Base-by-base conservation (phyloP, 2,888 invertebrate genomes). In the Melinaea marsaeus region DNA sequence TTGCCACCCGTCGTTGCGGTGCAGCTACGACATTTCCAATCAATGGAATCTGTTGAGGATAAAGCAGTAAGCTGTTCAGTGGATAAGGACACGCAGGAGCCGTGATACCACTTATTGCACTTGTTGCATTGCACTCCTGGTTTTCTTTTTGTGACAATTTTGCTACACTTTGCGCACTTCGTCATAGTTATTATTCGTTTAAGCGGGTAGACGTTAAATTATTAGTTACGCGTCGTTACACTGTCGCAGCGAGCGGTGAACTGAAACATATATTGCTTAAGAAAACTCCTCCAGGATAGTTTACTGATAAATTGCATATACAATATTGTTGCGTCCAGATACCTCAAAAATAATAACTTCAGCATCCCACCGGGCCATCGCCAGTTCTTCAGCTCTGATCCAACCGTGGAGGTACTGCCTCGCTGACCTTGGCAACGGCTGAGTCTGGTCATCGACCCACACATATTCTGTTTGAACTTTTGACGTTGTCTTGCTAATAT, bases 401-500 rank as follows among this genome's bases (percentile, higher is more conserved):
- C 88, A 90, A 0, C 84, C 81, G 6, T 86, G 77, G 0, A 89
- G 78, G 61, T 82, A 83, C 58, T 79, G 79, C 3, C 88, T 75
- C 2, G 80, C 84, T 2, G 90, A 89, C 55, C 85, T 73, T 0
- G 89, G 89, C 11, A 90, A 67, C 0, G 90, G 89, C 63, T 90
- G 90, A 0, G 82, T 84, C 68, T 90, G 88, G 0, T 88, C 86
- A 45, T 90, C 90, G 2, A 78, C 65, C 90, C 90, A 88, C 0
- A 74, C 46, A 3, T 74, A 62, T 6, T 84, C 85, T 0, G 71
- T 61, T 0, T 77, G 65, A 0, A 73, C 67, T 37, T 86, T 89
- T 0, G 72, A 54, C 64, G 4, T 37, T 42, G 46, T 55, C 13
- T 61, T 65, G 57, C 61, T 61, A 13, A 57, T 35, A 22, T 37